phyloP scores from a whole-genome alignment of 2,113 vertebrate species.

The Nesoenas mayeri region DNA sequence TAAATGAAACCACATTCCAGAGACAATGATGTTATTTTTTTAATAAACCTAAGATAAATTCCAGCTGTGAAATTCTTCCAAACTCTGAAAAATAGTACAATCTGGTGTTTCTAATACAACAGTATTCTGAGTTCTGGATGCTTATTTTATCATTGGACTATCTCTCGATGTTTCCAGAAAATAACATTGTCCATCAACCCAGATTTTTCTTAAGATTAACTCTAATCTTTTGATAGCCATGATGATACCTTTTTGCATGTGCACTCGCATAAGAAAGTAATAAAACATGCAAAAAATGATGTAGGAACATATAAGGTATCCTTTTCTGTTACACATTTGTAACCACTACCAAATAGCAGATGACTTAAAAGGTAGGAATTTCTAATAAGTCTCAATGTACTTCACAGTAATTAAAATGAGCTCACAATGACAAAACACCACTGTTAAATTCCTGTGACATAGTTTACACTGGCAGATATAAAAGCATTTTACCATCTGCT shows the following conservation, averaged over 20 bases:
- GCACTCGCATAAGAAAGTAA: not conserved
- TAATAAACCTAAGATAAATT: not conserved
- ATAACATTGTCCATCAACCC: not conserved
- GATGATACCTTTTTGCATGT: not conserved
- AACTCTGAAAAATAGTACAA: not conserved
- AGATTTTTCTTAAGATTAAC: not conserved
- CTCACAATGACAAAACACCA: no score
- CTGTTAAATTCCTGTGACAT: no score
- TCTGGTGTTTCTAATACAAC: not conserved
- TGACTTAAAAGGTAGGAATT: slow-evolving; percentile 59
- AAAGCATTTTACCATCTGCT: no score
- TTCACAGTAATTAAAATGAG: not conserved
- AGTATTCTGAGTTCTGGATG: not conserved
- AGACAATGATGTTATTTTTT: not conserved
- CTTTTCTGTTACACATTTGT: slow-evolving; percentile 4
- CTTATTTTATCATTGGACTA: not conserved
- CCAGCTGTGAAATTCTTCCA: not conserved
- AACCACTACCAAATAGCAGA: slow-evolving; percentile 37
- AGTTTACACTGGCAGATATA: no score
- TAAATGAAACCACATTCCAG: not conserved
- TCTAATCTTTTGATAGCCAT: not conserved
- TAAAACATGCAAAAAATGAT: slow-evolving; percentile 32
- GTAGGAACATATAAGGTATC: not conserved
- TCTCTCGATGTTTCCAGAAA: not conserved
- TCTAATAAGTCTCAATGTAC: slow-evolving; percentile 57